Evolutionary conservation across 2,888 invertebrate genomes (phyloP).

Genomic region (Temnothorax rugatulus): DNA sequence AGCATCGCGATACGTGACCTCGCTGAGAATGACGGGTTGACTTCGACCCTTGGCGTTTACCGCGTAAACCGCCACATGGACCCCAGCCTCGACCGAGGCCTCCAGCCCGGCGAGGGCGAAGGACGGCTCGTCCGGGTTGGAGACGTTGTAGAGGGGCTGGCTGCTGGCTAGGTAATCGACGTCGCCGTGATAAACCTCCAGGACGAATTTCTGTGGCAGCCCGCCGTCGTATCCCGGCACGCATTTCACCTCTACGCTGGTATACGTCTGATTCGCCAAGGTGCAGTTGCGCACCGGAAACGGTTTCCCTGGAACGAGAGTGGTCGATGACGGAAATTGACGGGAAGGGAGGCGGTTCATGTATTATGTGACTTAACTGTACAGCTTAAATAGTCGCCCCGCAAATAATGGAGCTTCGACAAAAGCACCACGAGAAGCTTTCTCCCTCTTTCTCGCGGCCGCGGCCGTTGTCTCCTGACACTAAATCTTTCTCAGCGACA

Average conservation of each 20-base stretch:
- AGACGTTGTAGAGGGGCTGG: constrained; percentile 88
- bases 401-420: constrained; percentile 1
- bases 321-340: constrained; percentile 36
- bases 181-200: constrained; percentile 90
- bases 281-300: constrained; percentile 95
- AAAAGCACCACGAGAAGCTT: neutral
- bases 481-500: constrained; percentile 36
- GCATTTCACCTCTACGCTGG: constrained; percentile 93
- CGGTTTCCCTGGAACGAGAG: constrained; percentile 90
- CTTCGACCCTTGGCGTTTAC: constrained; percentile 94
- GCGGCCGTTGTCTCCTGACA: neutral
- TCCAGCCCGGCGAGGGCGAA: constrained; percentile 93
- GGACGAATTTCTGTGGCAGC: constrained; percentile 94
- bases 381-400: neutral
- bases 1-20: constrained; percentile 93
- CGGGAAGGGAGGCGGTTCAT: neutral
- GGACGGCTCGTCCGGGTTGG: constrained; percentile 90
- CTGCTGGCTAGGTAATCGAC: constrained; percentile 81
- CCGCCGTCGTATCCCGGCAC: constrained; percentile 96
- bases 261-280: constrained; percentile 94
- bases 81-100: constrained; percentile 90
- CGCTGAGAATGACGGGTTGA: constrained; percentile 90
- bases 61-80: constrained; percentile 92
- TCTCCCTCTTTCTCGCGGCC: neutral
- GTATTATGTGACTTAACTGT: neutral